Conservation (phyloP, 1,140 invertebrate genomes). For the Microplitis demolitor region DNA sequence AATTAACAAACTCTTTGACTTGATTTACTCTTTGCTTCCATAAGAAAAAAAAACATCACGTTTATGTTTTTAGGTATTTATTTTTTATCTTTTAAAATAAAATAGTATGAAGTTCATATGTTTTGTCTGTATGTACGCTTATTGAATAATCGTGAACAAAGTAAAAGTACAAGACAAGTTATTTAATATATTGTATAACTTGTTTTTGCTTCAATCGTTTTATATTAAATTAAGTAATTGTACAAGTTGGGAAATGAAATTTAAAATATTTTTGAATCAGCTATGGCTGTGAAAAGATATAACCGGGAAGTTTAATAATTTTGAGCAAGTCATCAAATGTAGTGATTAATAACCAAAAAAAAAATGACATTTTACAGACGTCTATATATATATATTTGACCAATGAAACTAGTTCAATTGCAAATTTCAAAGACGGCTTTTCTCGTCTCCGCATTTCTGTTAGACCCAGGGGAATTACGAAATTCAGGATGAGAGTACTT, state of each 20-base stretch:
- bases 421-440: constrained; percentile 30
- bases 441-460: constrained; percentile 24
- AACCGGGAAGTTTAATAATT: no score
- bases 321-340: no score
- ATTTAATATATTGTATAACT: no score
- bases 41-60: neutral
- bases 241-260: neutral
- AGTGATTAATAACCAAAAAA: no score
- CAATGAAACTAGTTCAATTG: constrained; percentile 37
- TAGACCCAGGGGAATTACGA: constrained; percentile 7
- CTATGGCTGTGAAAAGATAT: no score
- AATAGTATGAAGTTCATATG: constrained; percentile 31
- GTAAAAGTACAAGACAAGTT: no score
- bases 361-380: neutral
- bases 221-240: no score
- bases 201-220: neutral
- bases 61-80: neutral
- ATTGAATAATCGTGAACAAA: no score
- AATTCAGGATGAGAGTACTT: constrained; percentile 15
- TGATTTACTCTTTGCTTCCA: neutral
- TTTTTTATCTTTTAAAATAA: no score
- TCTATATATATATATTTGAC: constrained; percentile 28
- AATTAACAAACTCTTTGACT: neutral
- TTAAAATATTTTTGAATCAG: no score
- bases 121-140: no score